phyloP scores from a whole-genome alignment of 2,113 vertebrate genomes.

The Natator depressus region DNA sequence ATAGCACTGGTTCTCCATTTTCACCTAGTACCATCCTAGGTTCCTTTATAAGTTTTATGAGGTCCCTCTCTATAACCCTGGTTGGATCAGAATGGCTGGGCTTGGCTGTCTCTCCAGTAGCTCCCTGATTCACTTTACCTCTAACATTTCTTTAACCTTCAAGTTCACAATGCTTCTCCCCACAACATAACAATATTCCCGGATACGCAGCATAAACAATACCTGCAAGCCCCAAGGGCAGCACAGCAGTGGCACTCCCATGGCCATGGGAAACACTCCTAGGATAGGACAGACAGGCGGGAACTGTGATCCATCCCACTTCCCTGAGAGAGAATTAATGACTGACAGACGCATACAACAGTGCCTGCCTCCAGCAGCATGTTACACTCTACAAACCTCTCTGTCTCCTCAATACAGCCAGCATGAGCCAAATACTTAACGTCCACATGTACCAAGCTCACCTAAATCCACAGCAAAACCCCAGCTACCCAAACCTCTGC shows the following conservation, averaged over 20 bases:
- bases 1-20: not conserved
- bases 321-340: not conserved
- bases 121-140: not conserved
- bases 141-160: not conserved
- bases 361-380: not conserved
- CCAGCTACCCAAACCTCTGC: not conserved
- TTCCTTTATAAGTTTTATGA: not conserved
- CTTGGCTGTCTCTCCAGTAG: not conserved
- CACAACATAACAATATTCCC: not conserved
- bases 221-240: rapidly evolving
- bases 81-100: not conserved
- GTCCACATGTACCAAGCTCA: rapidly evolving
- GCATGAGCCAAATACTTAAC: rapidly evolving
- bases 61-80: rapidly evolving
- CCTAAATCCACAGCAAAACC: not conserved
- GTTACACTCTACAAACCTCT: not conserved
- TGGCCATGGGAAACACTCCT: not conserved
- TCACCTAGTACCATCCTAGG: not conserved
- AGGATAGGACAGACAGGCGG: not conserved
- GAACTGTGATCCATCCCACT: not conserved
- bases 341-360: not conserved
- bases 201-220: not conserved
- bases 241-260: not conserved
- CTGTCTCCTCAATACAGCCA: not conserved
- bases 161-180: not conserved